Percentiles rank a stretch among this genome's conserved stretches.
These are phyloP conservation scores for Festucalex cinctus DNA, from an alignment of 2,113 vertebrate genomes.

Conservation along the genomic window DNA sequence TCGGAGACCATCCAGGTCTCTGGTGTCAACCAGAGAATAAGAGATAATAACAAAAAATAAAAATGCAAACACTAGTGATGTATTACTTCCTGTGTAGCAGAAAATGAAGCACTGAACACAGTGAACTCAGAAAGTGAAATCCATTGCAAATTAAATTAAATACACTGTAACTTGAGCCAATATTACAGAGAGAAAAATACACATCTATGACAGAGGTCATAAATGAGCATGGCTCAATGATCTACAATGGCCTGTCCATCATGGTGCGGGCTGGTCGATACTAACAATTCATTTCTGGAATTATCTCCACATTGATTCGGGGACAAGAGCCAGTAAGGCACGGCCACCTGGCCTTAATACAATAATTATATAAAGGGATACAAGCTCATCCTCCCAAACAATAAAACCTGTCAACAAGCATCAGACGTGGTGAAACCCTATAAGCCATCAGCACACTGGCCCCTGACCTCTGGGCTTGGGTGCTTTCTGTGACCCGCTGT, in stretches of 20 bases:
- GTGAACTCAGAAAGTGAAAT: constrained; percentile 75
- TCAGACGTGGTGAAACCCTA: constrained; percentile 86
- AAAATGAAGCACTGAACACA: constrained; percentile 36
- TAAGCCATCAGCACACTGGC: constrained; percentile 97
- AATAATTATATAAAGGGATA: constrained; percentile 99
- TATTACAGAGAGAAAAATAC: constrained; percentile 66
- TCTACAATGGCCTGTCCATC: constrained; percentile 86
- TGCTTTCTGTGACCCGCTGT: constrained; percentile 79
- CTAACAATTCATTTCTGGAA: constrained; percentile 99
- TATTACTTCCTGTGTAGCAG: constrained; percentile 86
- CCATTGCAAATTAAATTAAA: constrained; percentile 97
- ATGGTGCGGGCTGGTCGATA: constrained; percentile 88
- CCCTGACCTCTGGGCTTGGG: constrained; percentile 87
- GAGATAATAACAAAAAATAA: constrained; percentile 64
- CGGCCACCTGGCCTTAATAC: constrained; percentile 90
- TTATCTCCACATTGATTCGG: constrained; percentile 99
- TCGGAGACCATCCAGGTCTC: constrained; percentile 80
- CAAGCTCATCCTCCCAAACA: constrained; percentile 96
- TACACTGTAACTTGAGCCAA: constrained; percentile 79
- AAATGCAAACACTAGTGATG: constrained; percentile 94
- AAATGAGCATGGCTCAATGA: constrained; percentile 97
- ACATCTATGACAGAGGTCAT: constrained; percentile 87
- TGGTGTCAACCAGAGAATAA: constrained; percentile 71
- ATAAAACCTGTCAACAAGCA: constrained; percentile 96
- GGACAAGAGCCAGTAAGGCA: constrained; percentile 87